Conservation (phyloP, 2,797 vertebrate species). For the Coranthus polyacanthus region DNA sequence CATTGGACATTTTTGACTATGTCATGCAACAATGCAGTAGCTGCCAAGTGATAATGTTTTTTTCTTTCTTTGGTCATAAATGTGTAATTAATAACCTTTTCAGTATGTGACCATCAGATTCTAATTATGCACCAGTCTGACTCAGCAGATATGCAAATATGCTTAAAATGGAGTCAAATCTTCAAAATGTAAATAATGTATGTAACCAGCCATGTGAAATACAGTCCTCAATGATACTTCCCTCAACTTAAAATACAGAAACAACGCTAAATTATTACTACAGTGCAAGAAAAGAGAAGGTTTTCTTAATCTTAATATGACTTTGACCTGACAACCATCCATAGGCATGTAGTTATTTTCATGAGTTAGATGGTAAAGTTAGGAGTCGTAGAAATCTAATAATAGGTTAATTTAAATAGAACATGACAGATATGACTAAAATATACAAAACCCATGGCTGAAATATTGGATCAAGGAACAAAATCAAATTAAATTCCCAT, state of each 20-base stretch:
- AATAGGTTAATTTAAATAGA: too few species aligned
- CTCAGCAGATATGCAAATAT: constrained; percentile 1
- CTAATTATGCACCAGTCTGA: not conserved
- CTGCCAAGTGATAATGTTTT: too few species aligned
- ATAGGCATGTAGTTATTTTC: not conserved
- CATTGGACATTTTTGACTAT: too few species aligned
- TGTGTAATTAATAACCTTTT: too few species aligned
- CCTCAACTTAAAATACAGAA: not conserved
- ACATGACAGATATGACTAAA: too few species aligned
- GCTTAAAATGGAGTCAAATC: not conserved
- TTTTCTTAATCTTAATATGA: too few species aligned
- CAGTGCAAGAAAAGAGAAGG: not conserved
- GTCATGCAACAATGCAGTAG: too few species aligned
- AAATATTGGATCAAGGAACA: too few species aligned
- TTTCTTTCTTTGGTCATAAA: too few species aligned
- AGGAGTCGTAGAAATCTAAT: too few species aligned
- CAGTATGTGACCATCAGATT: not conserved
- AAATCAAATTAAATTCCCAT: too few species aligned
- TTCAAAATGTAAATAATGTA: not conserved
- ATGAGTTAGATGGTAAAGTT: not conserved
- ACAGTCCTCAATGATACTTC: not conserved
- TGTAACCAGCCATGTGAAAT: not conserved
- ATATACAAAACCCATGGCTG: too few species aligned
- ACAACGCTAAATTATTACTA: not conserved
- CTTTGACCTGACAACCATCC: not conserved